Percentiles rank a stretch among this genome's conserved stretches.
These are phyloP conservation scores for Zaprionus inermis DNA, from an alignment of 1,140 invertebrate genomes.

Conservation along the genomic window DNA sequence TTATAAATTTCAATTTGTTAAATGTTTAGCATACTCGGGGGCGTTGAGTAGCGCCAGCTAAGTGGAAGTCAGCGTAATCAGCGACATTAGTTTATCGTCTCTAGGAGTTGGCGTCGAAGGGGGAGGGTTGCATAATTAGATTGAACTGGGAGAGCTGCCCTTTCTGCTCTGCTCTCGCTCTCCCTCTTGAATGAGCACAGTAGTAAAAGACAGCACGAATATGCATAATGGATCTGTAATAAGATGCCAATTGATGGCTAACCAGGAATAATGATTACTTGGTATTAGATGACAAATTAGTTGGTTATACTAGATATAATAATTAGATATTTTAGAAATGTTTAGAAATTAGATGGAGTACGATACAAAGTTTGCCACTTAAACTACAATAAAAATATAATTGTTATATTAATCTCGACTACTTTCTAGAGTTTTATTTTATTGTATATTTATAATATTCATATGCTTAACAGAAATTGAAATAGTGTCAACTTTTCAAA, in stretches of 20 bases:
- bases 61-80: slow-evolving; percentile 50
- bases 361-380: too few species aligned
- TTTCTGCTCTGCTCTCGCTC: too few species aligned
- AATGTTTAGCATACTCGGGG: slow-evolving; percentile 75
- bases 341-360: too few species aligned
- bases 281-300: background rate
- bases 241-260: background rate
- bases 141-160: slow-evolving; percentile 15
- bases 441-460: too few species aligned
- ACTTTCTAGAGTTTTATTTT: too few species aligned
- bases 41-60: slow-evolving; percentile 24
- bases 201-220: background rate
- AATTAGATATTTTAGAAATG: too few species aligned
- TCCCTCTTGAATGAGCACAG: background rate
- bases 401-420: too few species aligned
- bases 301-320: too few species aligned
- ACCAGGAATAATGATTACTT: background rate
- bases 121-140: slow-evolving; percentile 30
- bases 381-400: too few species aligned
- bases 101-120: background rate
- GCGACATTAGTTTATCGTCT: slow-evolving; percentile 60
- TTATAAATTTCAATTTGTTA: slow-evolving; percentile 82
- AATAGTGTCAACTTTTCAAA: too few species aligned
- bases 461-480: too few species aligned
- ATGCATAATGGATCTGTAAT: background rate